These are phyloP conservation scores for Carcinoscorpius rotundicauda DNA, from an alignment of 1,140 invertebrate genomes.

Conservation along the genomic window DNA sequence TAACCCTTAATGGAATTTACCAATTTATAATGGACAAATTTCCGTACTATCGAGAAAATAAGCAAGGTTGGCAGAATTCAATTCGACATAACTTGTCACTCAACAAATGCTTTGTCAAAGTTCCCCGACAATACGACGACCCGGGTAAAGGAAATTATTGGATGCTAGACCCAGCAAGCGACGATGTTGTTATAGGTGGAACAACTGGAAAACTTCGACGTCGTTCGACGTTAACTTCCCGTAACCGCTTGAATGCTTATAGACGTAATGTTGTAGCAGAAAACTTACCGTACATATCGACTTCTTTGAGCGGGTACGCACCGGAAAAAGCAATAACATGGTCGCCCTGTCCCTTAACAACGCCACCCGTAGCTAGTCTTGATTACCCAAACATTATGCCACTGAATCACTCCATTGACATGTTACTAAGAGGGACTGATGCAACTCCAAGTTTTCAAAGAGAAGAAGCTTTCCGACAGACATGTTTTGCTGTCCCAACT, in stretches of 20 bases:
- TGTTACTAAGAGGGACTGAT: too few relatives aligned
- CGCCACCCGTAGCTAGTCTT: too few relatives aligned
- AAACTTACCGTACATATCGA: too few relatives aligned
- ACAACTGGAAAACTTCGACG: conserved; percentile 72
- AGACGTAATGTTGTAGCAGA: too few relatives aligned
- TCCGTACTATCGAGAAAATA: conserved; percentile 92
- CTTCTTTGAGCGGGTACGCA: too few relatives aligned
- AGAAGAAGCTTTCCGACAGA: too few relatives aligned
- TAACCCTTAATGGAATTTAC: conserved; percentile 95
- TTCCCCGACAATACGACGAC: conserved; percentile 79
- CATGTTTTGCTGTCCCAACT: too few relatives aligned
- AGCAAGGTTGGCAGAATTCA: conserved; percentile 97
- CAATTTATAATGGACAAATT: conserved; percentile 98
- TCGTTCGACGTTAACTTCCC: conserved; percentile 67
- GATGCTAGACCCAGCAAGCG: conserved; percentile 83
- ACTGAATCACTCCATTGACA: too few relatives aligned
- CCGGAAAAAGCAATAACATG: too few relatives aligned
- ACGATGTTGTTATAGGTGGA: conserved; percentile 93
- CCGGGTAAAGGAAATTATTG: conserved; percentile 89
- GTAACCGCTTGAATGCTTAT: conserved; percentile 41
- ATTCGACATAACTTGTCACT: conserved; percentile 90
- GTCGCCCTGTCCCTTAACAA: too few relatives aligned
- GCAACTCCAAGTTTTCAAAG: too few relatives aligned
- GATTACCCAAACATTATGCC: too few relatives aligned
- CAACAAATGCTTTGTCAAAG: conserved; percentile 97